phyloP scores from a whole-genome alignment of 2,797 vertebrate species.

The Channallabes apus region DNA sequence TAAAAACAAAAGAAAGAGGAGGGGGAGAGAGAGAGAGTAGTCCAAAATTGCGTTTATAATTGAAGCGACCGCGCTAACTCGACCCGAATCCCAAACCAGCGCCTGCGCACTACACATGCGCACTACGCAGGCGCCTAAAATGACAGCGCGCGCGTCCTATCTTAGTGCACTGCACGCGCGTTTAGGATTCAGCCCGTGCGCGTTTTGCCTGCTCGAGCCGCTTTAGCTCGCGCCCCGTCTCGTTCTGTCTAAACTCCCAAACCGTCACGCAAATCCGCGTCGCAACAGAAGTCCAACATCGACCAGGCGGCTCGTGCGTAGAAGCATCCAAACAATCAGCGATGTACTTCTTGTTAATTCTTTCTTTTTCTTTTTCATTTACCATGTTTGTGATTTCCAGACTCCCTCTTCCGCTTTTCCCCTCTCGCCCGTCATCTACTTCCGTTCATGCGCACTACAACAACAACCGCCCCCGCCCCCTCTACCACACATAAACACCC shows the following conservation, averaged over 20 bases:
- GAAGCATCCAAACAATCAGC: not conserved
- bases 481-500: not conserved
- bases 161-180: not conserved
- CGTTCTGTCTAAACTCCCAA: not conserved
- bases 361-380: slow-evolving; percentile 56
- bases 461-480: slow-evolving; percentile 19
- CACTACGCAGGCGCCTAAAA: not conserved
- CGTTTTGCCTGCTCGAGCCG: not conserved
- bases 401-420: slow-evolving; percentile 76
- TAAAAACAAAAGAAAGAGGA: not conserved
- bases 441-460: slow-evolving; percentile 61
- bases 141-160: too few species aligned
- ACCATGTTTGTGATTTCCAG: slow-evolving; percentile 81
- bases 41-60: slow-evolving; percentile 4
- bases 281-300: too few species aligned
- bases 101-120: not conserved
- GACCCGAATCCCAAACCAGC: not conserved
- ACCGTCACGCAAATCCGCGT: not conserved
- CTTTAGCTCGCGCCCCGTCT: not conserved
- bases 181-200: not conserved
- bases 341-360: not conserved
- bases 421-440: slow-evolving; percentile 59
- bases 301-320: too few species aligned
- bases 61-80: slow-evolving; percentile 15
- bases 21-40: too few species aligned